phyloP scores from a whole-genome alignment of 2,113 vertebrate species.

The Pica pica region DNA sequence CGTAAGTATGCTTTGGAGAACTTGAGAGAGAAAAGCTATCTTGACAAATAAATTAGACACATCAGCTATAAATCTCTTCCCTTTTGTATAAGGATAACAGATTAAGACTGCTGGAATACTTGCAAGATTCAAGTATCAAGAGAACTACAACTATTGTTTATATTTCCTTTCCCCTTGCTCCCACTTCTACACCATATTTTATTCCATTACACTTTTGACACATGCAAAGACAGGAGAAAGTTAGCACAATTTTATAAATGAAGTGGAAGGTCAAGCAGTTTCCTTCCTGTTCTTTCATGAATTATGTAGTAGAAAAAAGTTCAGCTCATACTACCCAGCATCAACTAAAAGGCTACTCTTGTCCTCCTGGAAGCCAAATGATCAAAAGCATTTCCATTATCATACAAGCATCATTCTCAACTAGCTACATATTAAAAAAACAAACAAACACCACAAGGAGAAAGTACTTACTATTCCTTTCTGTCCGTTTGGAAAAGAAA shows the following conservation, averaged over 20 bases:
- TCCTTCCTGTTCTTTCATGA: neutral
- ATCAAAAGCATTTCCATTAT: neutral
- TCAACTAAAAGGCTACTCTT: neutral
- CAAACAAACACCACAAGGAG: neutral
- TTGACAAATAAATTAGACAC: neutral
- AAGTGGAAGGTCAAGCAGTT: neutral
- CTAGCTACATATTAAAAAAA: neutral
- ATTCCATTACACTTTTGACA: neutral
- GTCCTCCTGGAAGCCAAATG: neutral
- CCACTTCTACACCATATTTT: neutral
- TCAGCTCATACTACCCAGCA: neutral
- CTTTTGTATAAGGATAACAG: neutral
- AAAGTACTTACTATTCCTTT: constrained; percentile 90
- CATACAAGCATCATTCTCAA: neutral
- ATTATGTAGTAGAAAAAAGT: neutral
- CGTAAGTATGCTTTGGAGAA: neutral
- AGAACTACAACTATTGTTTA: neutral
- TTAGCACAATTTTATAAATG: neutral
- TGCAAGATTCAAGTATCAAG: neutral
- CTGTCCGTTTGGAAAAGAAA: constrained; percentile 88
- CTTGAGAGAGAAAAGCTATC: neutral
- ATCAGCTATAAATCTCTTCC: neutral
- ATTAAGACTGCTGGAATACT: neutral
- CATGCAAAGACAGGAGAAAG: neutral
- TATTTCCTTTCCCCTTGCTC: neutral